Base-by-base conservation (phyloP, 2,113 vertebrate genomes). In the Promerops cafer region DNA sequence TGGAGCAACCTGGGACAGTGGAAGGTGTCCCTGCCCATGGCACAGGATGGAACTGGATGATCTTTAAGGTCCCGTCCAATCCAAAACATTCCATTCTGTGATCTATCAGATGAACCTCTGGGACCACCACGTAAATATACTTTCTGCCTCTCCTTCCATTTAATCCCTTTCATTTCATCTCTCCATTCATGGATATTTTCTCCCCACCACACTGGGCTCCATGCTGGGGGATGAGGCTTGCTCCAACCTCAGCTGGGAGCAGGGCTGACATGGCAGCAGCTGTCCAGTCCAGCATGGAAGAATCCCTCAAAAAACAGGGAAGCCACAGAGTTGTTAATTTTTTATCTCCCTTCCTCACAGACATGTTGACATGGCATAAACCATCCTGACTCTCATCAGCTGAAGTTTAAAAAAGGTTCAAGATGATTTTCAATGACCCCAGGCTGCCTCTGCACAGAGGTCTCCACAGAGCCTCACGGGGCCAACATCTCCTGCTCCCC, bases 11-110 rank as follows among this genome's bases (percentile, higher is more conserved):
- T 70, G 56, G 79, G 17, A 4, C 4, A 24, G 30, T 37, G 54
- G 26, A 16, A 76, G 15, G 0, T 77, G 31, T 56, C 31, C 8
- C n/a, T 69, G 21, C 2, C 33, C 26, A 16, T 31, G 31, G n/a
- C 14, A 76, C 1, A 2, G 9, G 4, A 0, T 54, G 40, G 5
- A 35, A 31, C 4, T 9, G 1, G 35, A 13, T 63, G 17, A 4
- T 6, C 7, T 56, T 90, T 24, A 20, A 33, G 10, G 31, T 27
- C 19, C 4, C 2, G 1, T 28, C 49, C 35, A 42, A 13, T 35
- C 22, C 40, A 54, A 54, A 54, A 13, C 4, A 35, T 16, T 49
- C 22, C 7, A 42, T 49, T 35, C 15, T 49, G 10, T 61, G 47
- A 13, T 26, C 37, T 14, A 8, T 13, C n/a, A 44, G 14, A 22